phyloP scores from a whole-genome alignment of 2,888 invertebrate species.

The Synanthedon formicaeformis region DNA sequence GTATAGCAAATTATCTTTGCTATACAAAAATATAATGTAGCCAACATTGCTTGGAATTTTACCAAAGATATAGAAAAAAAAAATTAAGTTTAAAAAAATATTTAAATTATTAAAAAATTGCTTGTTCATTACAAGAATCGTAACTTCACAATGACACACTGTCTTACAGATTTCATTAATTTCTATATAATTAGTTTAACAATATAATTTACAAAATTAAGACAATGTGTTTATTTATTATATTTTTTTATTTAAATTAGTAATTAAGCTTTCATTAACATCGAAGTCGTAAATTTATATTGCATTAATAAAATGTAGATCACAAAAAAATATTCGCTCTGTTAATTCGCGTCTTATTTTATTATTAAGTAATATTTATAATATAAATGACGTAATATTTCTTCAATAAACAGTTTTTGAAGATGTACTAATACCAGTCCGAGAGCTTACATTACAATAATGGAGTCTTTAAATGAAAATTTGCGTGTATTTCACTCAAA shows the following conservation, averaged over 20 bases:
- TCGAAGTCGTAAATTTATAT: background rate
- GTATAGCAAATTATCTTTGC: too few species aligned
- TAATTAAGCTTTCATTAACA: background rate
- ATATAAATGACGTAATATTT: background rate
- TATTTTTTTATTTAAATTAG: background rate
- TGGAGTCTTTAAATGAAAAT: slow-evolving; percentile 12
- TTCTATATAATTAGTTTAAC: slow-evolving; percentile 29
- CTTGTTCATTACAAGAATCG: slow-evolving; percentile 10
- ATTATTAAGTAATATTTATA: background rate
- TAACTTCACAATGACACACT: slow-evolving; percentile 17
- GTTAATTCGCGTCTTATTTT: background rate
- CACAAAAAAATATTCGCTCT: background rate
- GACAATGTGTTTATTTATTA: background rate
- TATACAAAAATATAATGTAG: too few species aligned
- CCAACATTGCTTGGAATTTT: too few species aligned
- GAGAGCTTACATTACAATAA: slow-evolving; percentile 17
- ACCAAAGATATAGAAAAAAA: too few species aligned
- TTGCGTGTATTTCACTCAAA: slow-evolving; percentile 6
- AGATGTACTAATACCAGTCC: slow-evolving; percentile 29
- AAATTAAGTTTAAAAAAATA: too few species aligned
- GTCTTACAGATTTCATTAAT: slow-evolving; percentile 11
- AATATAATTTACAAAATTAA: slow-evolving; percentile 38
- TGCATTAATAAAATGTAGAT: background rate
- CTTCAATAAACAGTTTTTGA: slow-evolving; percentile 10
- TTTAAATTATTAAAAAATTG: too few species aligned